A percentile compares a stretch with the other conserved stretches of the same genome.
Conservation (phyloP, 2,113 vertebrate genomes). For the Morone chrysops region DNA sequence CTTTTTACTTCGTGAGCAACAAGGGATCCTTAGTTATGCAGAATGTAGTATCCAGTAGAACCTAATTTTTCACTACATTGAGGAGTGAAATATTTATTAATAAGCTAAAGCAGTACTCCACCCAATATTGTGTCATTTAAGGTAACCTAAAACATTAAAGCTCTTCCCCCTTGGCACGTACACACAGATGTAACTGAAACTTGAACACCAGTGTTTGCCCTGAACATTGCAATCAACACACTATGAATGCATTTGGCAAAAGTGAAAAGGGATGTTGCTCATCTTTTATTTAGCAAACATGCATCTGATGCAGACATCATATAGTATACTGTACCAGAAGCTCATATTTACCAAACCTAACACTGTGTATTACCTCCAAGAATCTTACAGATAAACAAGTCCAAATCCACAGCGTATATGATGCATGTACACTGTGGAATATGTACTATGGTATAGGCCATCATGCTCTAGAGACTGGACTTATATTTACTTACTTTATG, state of each 20-base stretch:
- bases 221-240: conserved; percentile 41
- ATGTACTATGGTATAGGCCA: neutral
- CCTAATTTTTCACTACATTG: neutral
- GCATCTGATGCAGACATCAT: conserved; percentile 20
- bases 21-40: neutral
- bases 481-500: neutral
- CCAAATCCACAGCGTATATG: neutral
- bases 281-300: conserved; percentile 54
- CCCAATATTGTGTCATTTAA: neutral
- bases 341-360: neutral
- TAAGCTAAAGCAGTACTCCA: neutral
- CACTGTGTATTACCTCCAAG: neutral
- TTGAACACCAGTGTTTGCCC: conserved; percentile 40
- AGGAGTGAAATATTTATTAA: neutral
- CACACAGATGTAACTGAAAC: conserved; percentile 13
- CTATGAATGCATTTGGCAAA: conserved; percentile 26
- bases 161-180: neutral
- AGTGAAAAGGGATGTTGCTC: conserved; percentile 23
- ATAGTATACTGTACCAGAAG: neutral
- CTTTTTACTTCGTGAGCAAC: neutral
- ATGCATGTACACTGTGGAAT: neutral
- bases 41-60: neutral
- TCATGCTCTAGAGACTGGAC: neutral
- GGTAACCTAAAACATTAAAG: conserved; percentile 1
- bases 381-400: neutral